These are phyloP conservation scores for Okapia johnstoni DNA, from an alignment of 2,113 vertebrate species.

Conservation along the genomic window DNA sequence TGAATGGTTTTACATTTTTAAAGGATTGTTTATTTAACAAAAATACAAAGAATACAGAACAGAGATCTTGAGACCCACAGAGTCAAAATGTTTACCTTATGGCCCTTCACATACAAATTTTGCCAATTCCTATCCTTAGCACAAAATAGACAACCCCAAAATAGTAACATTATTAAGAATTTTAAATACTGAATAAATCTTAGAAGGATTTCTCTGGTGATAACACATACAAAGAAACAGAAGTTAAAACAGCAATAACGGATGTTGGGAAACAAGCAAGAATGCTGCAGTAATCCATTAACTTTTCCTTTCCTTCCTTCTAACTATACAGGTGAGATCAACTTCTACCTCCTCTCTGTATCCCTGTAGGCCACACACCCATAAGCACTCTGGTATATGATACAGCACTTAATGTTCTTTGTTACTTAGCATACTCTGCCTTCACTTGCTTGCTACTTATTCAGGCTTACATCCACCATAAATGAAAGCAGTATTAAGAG, in stretches of 20 bases:
- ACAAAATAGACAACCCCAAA: background rate
- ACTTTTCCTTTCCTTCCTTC: background rate
- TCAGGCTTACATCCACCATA: background rate
- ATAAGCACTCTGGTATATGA: background rate
- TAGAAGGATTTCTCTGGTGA: constrained; percentile 15
- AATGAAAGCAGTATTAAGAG: background rate
- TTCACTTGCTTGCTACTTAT: background rate
- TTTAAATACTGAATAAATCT: background rate
- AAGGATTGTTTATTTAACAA: background rate
- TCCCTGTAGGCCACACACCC: background rate
- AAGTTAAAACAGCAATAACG: background rate
- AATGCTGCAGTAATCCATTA: background rate
- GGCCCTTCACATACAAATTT: background rate
- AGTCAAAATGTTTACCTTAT: constrained; percentile 12
- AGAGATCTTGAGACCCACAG: background rate
- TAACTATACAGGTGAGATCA: background rate
- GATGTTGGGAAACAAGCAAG: background rate
- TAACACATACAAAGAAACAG: background rate
- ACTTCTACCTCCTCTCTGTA: background rate
- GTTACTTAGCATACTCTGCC: background rate
- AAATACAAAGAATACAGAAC: background rate
- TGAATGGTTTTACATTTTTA: background rate
- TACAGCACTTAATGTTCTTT: background rate
- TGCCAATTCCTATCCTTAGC: background rate
- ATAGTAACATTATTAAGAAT: background rate